These are phyloP conservation scores for Hydraecia micacea DNA, from an alignment of 2,888 invertebrate species.

Conservation along the genomic window DNA sequence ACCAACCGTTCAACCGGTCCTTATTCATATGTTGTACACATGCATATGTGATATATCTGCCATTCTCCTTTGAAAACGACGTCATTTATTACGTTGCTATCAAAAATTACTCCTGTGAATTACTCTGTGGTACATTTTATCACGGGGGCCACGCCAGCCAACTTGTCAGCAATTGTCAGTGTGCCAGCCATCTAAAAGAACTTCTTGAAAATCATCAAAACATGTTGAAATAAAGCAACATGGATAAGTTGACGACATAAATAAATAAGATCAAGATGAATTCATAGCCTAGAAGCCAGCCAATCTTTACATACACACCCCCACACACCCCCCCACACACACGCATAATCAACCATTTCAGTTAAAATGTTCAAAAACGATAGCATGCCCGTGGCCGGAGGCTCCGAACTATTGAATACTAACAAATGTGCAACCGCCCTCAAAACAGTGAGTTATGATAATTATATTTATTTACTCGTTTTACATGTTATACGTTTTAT, in stretches of 20 bases:
- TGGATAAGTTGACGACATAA: conserved; percentile 14
- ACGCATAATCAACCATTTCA: not conserved
- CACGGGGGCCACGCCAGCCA: not conserved
- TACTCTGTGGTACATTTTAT: not conserved
- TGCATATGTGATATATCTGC: not conserved
- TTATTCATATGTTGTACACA: not conserved
- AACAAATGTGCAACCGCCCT: conserved; percentile 58
- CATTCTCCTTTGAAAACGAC: not conserved
- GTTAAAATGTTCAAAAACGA: conserved; percentile 37
- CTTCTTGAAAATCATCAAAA: conserved; percentile 2
- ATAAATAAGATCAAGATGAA: conserved; percentile 35
- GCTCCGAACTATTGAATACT: conserved; percentile 1
- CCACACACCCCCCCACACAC: not conserved
- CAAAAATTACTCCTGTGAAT: no score
- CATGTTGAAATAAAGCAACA: conserved; percentile 26
- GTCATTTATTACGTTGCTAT: no score
- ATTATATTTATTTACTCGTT: not conserved
- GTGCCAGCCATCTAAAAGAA: not conserved
- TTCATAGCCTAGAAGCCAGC: not conserved
- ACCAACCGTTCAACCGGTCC: no score
- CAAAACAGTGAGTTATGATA: conserved; percentile 65
- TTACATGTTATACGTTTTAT: not conserved
- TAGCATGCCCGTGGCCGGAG: conserved; percentile 15
- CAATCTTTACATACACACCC: not conserved
- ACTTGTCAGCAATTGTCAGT: conserved; percentile 2